Evolutionary conservation across 2,888 invertebrate genomes (phyloP), one percentile per base, ranked within the genome.

Genomic region (Lumbricus terrestris): DNA sequence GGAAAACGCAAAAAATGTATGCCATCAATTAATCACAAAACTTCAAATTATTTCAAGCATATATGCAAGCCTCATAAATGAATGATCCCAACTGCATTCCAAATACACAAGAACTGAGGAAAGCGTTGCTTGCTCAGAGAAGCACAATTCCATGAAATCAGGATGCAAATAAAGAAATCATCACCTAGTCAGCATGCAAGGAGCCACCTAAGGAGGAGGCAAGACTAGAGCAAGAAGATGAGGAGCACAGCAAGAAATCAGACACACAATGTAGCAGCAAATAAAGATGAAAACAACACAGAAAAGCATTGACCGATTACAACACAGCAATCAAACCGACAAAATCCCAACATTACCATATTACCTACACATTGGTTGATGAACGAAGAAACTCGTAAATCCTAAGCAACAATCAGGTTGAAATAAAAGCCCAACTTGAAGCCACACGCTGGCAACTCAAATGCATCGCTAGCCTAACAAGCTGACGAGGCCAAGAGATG

Each of bases 191-290:
- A n/a, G n/a, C 69, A 69, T 29, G 54, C n/a, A 69, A 69, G 69
- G 69, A 69, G 69, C 69, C 69, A 69, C n/a, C n/a, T n/a, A n/a
- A n/a, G 69, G 69, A n/a, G 69, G 69, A 69, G 69, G 69, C 69
- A 11, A 69, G 69, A 69, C 69, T 69, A 69, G 69, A 69, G 69
- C 69, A 29, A 69, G 69, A 69, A n/a, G n/a, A 29, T 40, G n/a
- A 69, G 69, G 8, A n/a, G 69, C 69, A 69, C 29, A 69, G 69
- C 69, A 69, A 69, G 69, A 69, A 69, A 69, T 69, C 69, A 1
- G 29, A 69, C 69, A 69, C n/a, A 20, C 23, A 69, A n/a, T n/a
- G n/a, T 6, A 69, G 11, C 69, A 11, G 11, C n/a, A n/a, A n/a
- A 13, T 69, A 69, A 69, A 29, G 69, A 69, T 69, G 16, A 69